Evolutionary conservation across 2,888 invertebrate genomes (phyloP).

Genomic region (Meliscaeva auricollis): DNA sequence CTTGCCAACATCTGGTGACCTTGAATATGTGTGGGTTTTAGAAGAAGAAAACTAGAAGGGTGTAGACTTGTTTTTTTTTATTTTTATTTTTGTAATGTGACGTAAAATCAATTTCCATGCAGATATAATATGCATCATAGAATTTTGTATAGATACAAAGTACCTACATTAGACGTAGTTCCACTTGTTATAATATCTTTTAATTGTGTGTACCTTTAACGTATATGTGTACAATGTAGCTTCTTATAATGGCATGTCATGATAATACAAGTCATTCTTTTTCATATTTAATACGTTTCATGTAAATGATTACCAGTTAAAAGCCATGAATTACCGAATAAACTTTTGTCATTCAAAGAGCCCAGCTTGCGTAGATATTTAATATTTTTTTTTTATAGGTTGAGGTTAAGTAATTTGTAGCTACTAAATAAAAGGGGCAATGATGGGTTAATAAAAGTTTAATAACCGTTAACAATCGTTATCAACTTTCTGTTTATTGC

Average conservation of each 20-base stretch:
- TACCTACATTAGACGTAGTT: too few species aligned
- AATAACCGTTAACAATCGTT: conserved; percentile 1
- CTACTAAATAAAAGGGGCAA: not conserved
- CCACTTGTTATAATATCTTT: not conserved
- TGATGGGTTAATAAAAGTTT: conserved; percentile 8
- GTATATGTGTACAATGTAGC: too few species aligned
- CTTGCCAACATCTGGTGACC: conserved; percentile 23
- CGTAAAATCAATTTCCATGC: conserved; percentile 14
- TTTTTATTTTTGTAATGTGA: not conserved
- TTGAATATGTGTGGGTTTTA: conserved; percentile 6
- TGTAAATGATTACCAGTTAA: not conserved
- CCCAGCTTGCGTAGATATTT: not conserved
- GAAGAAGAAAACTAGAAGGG: too few species aligned
- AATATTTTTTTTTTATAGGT: not conserved
- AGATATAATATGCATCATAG: not conserved
- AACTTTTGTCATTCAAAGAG: conserved; percentile 18
- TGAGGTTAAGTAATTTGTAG: conserved; percentile 11
- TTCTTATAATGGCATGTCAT: too few species aligned
- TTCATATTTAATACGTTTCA: not conserved
- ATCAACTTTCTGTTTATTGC: conserved; percentile 10
- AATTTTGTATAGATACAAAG: too few species aligned
- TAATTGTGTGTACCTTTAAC: not conserved
- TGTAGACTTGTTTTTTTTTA: not conserved
- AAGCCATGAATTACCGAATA: conserved; percentile 1
- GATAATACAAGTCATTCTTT: not conserved